A percentile compares a stretch with the other conserved stretches of the same genome.
Conservation (phyloP, 2,888 invertebrate genomes). For the Catotricha subobsoleta region DNA sequence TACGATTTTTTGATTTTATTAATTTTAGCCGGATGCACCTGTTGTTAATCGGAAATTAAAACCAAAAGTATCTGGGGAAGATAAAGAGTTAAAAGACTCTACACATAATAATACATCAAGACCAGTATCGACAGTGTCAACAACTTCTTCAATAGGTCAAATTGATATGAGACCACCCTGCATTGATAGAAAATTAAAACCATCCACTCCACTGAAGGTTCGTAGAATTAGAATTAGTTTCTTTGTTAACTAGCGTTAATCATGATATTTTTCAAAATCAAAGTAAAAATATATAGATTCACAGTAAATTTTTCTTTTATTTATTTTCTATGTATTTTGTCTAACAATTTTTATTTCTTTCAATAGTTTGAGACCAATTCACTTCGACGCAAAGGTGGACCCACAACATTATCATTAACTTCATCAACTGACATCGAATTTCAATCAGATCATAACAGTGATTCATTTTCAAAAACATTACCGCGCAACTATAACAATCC, state of each 20-base stretch:
- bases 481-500: conserved; percentile 21
- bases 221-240: too few species aligned
- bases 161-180: conserved; percentile 38
- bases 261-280: neutral
- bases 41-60: conserved; percentile 67
- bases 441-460: conserved; percentile 8
- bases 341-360: too few species aligned
- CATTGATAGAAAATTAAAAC: conserved; percentile 44
- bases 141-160: conserved; percentile 31
- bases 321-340: too few species aligned
- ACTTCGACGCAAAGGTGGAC: conserved; percentile 21
- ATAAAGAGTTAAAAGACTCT: neutral
- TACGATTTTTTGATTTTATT: too few species aligned
- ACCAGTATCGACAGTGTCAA: conserved; percentile 8
- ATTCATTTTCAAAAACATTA: conserved; percentile 23
- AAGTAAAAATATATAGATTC: neutral
- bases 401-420: conserved; percentile 17
- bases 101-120: neutral
- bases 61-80: conserved; percentile 31
- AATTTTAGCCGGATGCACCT: conserved; percentile 33
- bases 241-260: too few species aligned
- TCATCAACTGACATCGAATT: conserved; percentile 16
- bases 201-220: conserved; percentile 28
- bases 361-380: conserved; percentile 13
- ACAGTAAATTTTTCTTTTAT: neutral